Percentiles rank a stretch among this genome's conserved stretches.
Conservation (phyloP, 2,888 invertebrate species). For the Mactromeris polynyma region DNA sequence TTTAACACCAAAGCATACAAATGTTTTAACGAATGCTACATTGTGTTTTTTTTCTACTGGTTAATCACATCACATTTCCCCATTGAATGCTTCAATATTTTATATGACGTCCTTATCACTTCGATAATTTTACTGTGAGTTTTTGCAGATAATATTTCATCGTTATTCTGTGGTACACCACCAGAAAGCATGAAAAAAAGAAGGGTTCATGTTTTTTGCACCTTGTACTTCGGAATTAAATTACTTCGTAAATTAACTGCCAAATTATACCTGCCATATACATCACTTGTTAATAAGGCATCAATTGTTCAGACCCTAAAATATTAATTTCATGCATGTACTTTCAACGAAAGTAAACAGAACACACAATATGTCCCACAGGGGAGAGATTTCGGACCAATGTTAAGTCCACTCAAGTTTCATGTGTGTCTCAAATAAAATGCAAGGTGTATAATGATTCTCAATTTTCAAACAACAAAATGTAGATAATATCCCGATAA, state of each 20-base stretch:
- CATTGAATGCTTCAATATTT: too few relatives aligned
- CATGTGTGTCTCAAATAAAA: not conserved
- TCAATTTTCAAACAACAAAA: constrained; percentile 13
- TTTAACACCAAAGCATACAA: too few relatives aligned
- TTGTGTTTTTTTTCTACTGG: too few relatives aligned
- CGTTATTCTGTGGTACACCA: too few relatives aligned
- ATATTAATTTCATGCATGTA: not conserved
- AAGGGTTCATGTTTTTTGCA: too few relatives aligned
- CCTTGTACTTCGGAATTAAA: not conserved
- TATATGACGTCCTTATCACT: too few relatives aligned
- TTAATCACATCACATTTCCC: too few relatives aligned
- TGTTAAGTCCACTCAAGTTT: not conserved
- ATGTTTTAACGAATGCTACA: too few relatives aligned
- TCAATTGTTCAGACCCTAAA: not conserved
- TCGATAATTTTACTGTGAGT: too few relatives aligned
- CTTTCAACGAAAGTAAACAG: not conserved
- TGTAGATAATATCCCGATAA: constrained; percentile 10
- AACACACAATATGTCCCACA: not conserved
- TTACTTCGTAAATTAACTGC: not conserved
- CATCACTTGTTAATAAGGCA: not conserved
- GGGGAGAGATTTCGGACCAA: not conserved
- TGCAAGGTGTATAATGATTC: constrained; percentile 15
- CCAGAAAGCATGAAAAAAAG: too few relatives aligned
- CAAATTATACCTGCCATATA: not conserved
- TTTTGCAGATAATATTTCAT: too few relatives aligned